Evolutionary conservation across 2,113 vertebrate species (phyloP).

Genomic region (Hydropotes inermis): DNA sequence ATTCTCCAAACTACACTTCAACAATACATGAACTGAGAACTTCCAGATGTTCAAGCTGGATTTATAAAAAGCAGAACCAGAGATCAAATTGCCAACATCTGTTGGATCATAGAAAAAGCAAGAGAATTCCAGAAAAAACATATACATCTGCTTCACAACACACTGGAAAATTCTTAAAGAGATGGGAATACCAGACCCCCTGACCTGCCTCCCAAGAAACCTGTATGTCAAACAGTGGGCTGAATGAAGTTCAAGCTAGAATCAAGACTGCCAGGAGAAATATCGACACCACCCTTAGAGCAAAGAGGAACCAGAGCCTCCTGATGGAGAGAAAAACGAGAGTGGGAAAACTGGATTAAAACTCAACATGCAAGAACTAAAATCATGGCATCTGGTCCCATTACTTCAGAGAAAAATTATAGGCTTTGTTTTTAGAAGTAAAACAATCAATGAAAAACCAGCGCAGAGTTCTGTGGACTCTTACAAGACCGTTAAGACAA

Average conservation of each 20-base stretch:
- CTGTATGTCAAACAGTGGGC: neutral
- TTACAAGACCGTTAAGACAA: too few species aligned
- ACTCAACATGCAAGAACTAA: neutral
- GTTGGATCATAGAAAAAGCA: neutral
- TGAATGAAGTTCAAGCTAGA: neutral
- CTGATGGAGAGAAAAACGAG: neutral
- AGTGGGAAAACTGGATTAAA: neutral
- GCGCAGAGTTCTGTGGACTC: too few species aligned
- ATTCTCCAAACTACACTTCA: neutral
- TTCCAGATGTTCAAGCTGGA: neutral
- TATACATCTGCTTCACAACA: neutral
- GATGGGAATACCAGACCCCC: neutral
- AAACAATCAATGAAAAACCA: fast-evolving
- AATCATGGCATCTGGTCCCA: neutral
- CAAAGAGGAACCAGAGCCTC: neutral
- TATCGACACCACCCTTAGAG: neutral
- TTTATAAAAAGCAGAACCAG: neutral
- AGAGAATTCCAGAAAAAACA: neutral
- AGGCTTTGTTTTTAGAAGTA: too few species aligned
- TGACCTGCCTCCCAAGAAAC: neutral
- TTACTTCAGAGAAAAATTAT: neutral
- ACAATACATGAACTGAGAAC: neutral
- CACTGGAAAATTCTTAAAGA: neutral
- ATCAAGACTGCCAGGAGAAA: neutral
- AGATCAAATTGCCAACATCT: neutral